A percentile compares a stretch with the other conserved stretches of the same genome.
These are phyloP conservation scores for Antheraea assamensis DNA, from an alignment of 2,888 invertebrate genomes.

Conservation along the genomic window DNA sequence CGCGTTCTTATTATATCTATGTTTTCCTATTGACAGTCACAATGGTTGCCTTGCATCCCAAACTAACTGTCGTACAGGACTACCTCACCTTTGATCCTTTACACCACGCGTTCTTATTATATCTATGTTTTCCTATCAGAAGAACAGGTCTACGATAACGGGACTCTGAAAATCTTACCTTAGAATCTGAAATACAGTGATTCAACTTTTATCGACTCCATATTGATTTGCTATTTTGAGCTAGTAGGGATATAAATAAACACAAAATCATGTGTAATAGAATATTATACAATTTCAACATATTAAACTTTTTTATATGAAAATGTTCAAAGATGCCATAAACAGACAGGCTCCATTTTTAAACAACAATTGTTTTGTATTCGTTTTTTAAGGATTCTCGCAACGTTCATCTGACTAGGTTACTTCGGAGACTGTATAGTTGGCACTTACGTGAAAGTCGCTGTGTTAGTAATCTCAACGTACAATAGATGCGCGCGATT, in stretches of 20 bases:
- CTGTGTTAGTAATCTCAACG: too few relatives aligned
- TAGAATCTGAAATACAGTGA: background rate
- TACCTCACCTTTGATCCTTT: slow-evolving; percentile 43
- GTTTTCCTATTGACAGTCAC: slow-evolving; percentile 43
- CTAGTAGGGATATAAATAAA: background rate
- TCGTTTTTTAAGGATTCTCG: too few relatives aligned
- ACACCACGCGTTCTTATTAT: slow-evolving; percentile 38
- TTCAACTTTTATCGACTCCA: slow-evolving; percentile 1
- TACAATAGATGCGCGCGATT: too few relatives aligned
- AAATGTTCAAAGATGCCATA: background rate
- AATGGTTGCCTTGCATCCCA: slow-evolving; percentile 46
- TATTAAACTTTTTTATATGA: background rate
- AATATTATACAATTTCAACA: background rate
- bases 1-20: slow-evolving; percentile 45
- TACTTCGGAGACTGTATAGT: too few relatives aligned
- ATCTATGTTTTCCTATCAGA: slow-evolving; percentile 41
- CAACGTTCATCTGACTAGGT: too few relatives aligned
- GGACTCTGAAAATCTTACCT: slow-evolving; percentile 31
- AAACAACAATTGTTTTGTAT: too few relatives aligned
- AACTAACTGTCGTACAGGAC: slow-evolving; percentile 42
- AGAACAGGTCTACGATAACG: slow-evolving; percentile 39
- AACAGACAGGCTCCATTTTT: too few relatives aligned
- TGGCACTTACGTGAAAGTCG: too few relatives aligned
- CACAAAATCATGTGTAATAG: background rate
- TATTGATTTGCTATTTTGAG: slow-evolving; percentile 27